Conservation (phyloP, 2,113 vertebrate genomes). For the Pipa parva region DNA sequence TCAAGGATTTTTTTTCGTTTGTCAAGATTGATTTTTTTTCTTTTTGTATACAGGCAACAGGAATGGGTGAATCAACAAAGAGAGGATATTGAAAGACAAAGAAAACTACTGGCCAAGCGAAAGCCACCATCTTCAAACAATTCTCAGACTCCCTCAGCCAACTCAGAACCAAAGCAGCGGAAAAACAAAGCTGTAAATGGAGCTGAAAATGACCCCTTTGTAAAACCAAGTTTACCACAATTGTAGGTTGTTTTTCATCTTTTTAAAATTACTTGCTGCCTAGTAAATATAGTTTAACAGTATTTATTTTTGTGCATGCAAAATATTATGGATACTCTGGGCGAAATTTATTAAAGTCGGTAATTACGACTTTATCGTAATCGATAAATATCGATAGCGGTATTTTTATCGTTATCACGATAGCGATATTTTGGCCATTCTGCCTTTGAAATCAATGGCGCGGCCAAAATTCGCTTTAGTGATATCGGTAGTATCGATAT, state of each 20-base stretch:
- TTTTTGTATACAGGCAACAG: constrained; percentile 77
- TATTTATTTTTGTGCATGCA: too few species aligned
- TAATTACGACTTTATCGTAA: too few species aligned
- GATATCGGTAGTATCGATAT: too few species aligned
- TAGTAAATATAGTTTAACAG: too few species aligned
- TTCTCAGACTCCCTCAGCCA: constrained; percentile 88
- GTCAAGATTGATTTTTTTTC: constrained; percentile 31
- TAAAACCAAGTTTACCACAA: constrained; percentile 97
- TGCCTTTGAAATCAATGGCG: too few species aligned
- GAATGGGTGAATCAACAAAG: constrained; percentile 98
- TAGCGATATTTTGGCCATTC: too few species aligned
- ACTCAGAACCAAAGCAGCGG: constrained; percentile 97
- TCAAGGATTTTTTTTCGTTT: constrained; percentile 9
- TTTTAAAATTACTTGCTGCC: too few species aligned
- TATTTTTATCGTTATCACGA: too few species aligned
- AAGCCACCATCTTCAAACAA: constrained; percentile 90
- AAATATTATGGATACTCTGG: too few species aligned
- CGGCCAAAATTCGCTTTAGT: too few species aligned
- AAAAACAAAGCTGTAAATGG: constrained; percentile 98
- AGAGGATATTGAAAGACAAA: constrained; percentile 97
- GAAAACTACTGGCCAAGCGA: constrained; percentile 94
- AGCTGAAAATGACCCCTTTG: constrained; percentile 95
- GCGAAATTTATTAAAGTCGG: too few species aligned
- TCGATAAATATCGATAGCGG: too few species aligned
- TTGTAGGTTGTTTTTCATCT: constrained; percentile 74